Evolutionary conservation across 2,797 vertebrate genomes (phyloP).

Genomic region (Enteromius fasciolatus): DNA sequence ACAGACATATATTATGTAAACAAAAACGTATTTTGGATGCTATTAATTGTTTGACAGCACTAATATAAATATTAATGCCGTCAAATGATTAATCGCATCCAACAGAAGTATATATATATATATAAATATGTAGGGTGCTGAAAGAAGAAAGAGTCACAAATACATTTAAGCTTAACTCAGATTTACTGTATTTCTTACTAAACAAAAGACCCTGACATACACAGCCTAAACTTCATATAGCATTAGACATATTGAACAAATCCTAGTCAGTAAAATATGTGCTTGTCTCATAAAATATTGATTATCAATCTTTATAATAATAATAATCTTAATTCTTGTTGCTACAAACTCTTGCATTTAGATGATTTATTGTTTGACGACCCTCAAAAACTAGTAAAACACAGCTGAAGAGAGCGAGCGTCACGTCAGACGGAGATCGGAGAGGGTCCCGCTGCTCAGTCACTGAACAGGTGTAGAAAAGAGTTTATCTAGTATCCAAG

Average conservation of each 20-base stretch:
- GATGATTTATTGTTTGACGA: conserved; percentile 52
- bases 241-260: conserved; percentile 70
- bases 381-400: conserved; percentile 37
- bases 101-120: too few species aligned
- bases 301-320: conserved; percentile 61
- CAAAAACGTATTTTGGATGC: too few species aligned
- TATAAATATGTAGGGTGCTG: not conserved
- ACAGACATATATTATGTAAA: too few species aligned
- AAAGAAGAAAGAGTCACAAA: conserved; percentile 25
- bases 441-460: conserved; percentile 39
- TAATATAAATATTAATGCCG: too few species aligned
- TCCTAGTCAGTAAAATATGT: conserved; percentile 78
- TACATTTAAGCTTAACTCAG: conserved; percentile 43
- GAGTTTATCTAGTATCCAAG: conserved; percentile 46
- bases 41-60: too few species aligned
- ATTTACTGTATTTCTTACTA: conserved; percentile 66
- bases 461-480: conserved; percentile 52
- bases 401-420: conserved; percentile 46
- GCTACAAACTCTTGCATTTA: conserved; percentile 72
- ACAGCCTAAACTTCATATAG: conserved; percentile 69
- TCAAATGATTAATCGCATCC: too few species aligned
- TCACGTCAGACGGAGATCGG: conserved; percentile 27
- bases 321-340: conserved; percentile 67
- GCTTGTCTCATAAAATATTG: conserved; percentile 77
- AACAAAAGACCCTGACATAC: conserved; percentile 68